phyloP scores from a whole-genome alignment of 1,140 invertebrate genomes.

The Lepidurus packardi region DNA sequence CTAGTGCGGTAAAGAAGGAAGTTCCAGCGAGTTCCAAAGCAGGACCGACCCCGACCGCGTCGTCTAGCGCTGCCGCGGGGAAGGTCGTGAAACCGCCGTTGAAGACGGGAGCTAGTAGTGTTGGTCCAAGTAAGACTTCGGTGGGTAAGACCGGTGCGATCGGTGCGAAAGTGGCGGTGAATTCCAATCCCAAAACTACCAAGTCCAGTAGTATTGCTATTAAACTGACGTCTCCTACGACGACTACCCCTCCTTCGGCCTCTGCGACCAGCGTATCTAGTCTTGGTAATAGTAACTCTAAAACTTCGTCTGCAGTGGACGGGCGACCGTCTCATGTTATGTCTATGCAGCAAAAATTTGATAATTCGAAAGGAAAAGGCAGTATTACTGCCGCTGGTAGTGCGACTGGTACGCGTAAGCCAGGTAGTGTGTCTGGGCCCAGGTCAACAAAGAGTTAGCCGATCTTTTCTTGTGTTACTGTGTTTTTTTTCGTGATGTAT shows the following conservation, averaged over 20 bases:
- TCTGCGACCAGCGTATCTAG: not conserved
- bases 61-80: not conserved
- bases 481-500: not conserved
- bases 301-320: constrained; percentile 25
- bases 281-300: not conserved
- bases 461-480: not conserved
- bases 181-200: constrained; percentile 14
- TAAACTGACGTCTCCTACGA: not conserved
- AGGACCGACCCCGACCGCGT: not conserved
- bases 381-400: not conserved
- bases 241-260: not conserved
- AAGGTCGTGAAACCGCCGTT: not conserved
- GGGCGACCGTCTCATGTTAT: constrained; percentile 28
- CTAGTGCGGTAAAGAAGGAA: not conserved
- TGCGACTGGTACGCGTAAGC: not conserved
- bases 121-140: not conserved
- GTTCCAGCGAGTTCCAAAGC: not conserved
- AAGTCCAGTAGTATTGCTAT: constrained; percentile 19
- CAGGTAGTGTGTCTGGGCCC: not conserved
- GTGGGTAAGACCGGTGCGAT: constrained; percentile 1
- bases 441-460: constrained; percentile 18
- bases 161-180: not conserved
- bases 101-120: not conserved
- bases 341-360: constrained; percentile 34
- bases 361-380: constrained; percentile 24